phyloP scores from a whole-genome alignment of 2,888 invertebrate genomes.

The Clanis bilineata region DNA sequence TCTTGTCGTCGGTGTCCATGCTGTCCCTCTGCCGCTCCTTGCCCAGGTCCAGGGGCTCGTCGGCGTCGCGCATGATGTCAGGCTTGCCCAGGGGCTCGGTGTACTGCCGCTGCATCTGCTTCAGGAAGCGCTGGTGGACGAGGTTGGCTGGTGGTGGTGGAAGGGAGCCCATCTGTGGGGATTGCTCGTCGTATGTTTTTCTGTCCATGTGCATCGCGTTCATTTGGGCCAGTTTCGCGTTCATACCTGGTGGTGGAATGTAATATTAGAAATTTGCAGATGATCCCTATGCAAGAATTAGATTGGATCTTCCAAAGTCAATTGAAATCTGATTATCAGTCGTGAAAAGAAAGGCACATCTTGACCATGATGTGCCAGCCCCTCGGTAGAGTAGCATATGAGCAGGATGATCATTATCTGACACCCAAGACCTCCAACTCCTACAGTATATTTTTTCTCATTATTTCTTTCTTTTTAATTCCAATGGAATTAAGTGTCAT shows the following conservation, averaged over 20 bases:
- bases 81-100: conserved; percentile 80
- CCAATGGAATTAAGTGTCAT: no score
- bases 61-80: conserved; percentile 79
- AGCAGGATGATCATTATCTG: no score
- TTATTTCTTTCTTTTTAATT: no score
- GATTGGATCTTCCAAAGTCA: no score
- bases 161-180: conserved; percentile 78
- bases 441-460: no score
- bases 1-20: conserved; percentile 72
- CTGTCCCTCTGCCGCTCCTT: conserved; percentile 74
- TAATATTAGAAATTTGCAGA: no score
- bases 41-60: conserved; percentile 80
- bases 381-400: no score
- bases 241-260: conserved; percentile 80
- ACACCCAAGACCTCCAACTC: no score
- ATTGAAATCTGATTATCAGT: no score
- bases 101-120: conserved; percentile 84
- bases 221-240: conserved; percentile 90
- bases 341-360: no score
- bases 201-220: conserved; percentile 83
- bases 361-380: no score
- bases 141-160: conserved; percentile 78
- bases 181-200: conserved; percentile 81
- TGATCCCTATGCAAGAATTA: no score
- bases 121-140: conserved; percentile 83